Evolutionary conservation across 64 coral and sea anemone species (phyloP).

Genomic region (Pocillopora verrucosa): DNA sequence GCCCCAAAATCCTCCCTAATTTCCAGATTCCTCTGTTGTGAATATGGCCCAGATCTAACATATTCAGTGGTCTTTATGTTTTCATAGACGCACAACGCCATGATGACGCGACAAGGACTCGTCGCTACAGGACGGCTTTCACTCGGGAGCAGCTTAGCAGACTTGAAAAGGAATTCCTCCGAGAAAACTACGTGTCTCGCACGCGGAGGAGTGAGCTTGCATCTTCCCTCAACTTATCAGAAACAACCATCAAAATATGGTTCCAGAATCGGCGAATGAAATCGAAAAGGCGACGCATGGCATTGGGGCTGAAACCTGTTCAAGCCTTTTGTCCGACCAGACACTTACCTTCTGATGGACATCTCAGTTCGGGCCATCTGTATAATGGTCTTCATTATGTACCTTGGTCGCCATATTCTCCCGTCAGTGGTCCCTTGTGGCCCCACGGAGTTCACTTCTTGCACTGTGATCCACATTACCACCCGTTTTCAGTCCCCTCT

Average conservation of each 20-base stretch:
- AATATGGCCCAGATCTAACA: neutral
- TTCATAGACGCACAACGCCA: constrained; percentile 30
- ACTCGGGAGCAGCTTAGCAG: constrained; percentile 86
- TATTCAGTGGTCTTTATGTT: neutral
- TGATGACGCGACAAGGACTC: constrained; percentile 70
- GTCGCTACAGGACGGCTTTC: constrained; percentile 89
- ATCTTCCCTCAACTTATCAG: constrained; percentile 77
- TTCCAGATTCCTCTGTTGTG: neutral
- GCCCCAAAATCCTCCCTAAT: neutral
- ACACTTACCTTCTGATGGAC: constrained; percentile 58
- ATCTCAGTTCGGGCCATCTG: constrained; percentile 60
- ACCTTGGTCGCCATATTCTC: constrained; percentile 76
- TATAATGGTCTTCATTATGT: constrained; percentile 90
- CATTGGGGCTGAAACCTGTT: constrained; percentile 87
- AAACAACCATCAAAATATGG: constrained; percentile 96
- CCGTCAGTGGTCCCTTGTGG: constrained; percentile 79
- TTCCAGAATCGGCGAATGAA: constrained; percentile 96
- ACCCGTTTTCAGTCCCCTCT: constrained; percentile 42
- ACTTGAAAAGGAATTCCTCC: constrained; percentile 87
- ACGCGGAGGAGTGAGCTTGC: constrained; percentile 85
- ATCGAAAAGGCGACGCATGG: constrained; percentile 80
- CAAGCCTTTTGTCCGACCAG: constrained; percentile 74
- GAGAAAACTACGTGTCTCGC: constrained; percentile 89
- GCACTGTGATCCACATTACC: constrained; percentile 87
- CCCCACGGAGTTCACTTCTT: constrained; percentile 74